These are phyloP conservation scores for Calameuta pallipes DNA, from an alignment of 2,888 invertebrate species.

Conservation along the genomic window DNA sequence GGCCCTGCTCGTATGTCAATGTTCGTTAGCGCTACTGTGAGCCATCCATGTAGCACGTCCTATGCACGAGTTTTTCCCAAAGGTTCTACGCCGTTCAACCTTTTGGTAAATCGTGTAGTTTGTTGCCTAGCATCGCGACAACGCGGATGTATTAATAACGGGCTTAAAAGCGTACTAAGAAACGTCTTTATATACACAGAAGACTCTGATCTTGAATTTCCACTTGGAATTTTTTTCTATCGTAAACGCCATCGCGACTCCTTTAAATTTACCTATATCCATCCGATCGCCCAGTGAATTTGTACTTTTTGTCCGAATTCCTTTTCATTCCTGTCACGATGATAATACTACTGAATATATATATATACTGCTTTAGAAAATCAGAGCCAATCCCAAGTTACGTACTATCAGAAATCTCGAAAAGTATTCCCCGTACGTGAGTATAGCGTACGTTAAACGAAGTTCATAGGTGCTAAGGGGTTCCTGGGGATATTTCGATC, in stretches of 20 bases:
- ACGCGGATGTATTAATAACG: not conserved
- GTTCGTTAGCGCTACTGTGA: not conserved
- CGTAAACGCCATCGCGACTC: not conserved
- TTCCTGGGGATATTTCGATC: not conserved
- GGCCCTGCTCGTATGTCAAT: constrained; percentile 2
- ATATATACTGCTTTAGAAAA: not conserved
- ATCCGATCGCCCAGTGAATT: not conserved
- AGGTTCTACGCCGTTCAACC: not conserved
- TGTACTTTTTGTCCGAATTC: not conserved
- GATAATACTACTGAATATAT: not conserved
- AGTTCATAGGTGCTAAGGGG: not conserved
- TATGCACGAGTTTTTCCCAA: not conserved
- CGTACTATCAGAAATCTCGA: not conserved
- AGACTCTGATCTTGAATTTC: not conserved
- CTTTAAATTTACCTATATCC: not conserved
- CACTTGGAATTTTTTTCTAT: not conserved
- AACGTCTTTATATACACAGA: not conserved
- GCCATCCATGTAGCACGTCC: not conserved
- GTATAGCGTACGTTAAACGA: not conserved
- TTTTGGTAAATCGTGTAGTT: not conserved
- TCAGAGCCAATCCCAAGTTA: not conserved
- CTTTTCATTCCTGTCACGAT: not conserved
- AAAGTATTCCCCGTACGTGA: not conserved
- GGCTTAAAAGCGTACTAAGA: not conserved
- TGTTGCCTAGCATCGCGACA: not conserved